These are phyloP conservation scores for Pararge aegeria DNA, from an alignment of 1,140 invertebrate genomes.

Conservation along the genomic window DNA sequence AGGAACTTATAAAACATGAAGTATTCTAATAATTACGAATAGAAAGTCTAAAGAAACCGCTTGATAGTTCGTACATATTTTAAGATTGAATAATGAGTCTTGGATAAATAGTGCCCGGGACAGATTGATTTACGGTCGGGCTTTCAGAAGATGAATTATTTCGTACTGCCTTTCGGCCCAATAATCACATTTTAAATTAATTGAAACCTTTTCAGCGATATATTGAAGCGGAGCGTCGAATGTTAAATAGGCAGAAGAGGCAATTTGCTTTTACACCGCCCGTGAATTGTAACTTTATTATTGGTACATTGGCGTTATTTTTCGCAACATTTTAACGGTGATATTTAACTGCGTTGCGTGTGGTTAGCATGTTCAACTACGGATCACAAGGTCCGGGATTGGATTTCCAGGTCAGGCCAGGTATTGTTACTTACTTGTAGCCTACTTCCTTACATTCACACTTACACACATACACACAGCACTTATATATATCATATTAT, in stretches of 20 bases:
- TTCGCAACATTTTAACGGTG: conserved; percentile 14
- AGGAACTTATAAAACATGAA: neutral
- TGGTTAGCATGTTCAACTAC: no score
- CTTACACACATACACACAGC: no score
- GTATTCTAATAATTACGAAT: conserved; percentile 6
- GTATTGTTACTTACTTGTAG: no score
- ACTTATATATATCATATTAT: no score
- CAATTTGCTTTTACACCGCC: conserved; percentile 40
- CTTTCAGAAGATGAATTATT: conserved; percentile 37
- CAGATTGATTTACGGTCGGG: conserved; percentile 27
- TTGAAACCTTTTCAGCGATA: conserved; percentile 50
- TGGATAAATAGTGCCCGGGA: conserved; percentile 16
- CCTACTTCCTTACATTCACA: no score
- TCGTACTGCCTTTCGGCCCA: conserved; percentile 36
- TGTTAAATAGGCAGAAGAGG: conserved; percentile 43
- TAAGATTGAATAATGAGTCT: conserved; percentile 5
- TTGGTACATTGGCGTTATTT: conserved; percentile 28
- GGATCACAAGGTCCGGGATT: no score
- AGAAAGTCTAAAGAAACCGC: neutral
- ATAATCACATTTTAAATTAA: conserved; percentile 54
- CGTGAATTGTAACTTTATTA: conserved; percentile 41
- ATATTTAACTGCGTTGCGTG: neutral
- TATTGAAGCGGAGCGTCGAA: conserved; percentile 38
- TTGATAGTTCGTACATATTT: neutral
- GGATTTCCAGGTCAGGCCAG: no score